Evolutionary conservation across 2,797 vertebrate species (phyloP).

Genomic region (Chelon auratus): DNA sequence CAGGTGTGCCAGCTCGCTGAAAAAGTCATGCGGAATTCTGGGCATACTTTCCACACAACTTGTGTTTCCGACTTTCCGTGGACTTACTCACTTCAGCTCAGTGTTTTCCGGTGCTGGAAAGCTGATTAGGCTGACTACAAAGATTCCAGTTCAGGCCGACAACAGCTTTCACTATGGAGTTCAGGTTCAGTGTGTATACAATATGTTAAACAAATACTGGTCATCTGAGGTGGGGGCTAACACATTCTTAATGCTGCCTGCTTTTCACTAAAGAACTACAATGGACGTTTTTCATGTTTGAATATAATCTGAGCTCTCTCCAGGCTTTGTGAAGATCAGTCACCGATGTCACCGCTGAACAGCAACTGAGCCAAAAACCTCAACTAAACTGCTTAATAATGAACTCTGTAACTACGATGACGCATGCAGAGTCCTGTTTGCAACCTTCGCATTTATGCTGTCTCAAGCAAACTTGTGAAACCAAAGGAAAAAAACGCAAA

Average conservation of each 20-base stretch:
- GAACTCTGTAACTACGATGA: conserved; percentile 51
- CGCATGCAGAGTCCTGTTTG: conserved; percentile 31
- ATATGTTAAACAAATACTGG: conserved; percentile 19
- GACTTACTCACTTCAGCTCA: conserved; percentile 18
- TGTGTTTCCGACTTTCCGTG: conserved; percentile 6
- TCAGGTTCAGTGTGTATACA: conserved; percentile 20
- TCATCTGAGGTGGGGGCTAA: conserved; percentile 36
- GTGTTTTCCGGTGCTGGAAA: conserved; percentile 40
- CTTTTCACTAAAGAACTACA: conserved; percentile 31
- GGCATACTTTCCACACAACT: conserved; percentile 50
- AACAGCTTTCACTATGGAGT: conserved; percentile 12
- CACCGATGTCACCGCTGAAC: conserved; percentile 56
- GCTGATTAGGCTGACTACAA: conserved; percentile 44
- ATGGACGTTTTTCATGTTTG: conserved; percentile 44
- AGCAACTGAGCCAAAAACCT: conserved; percentile 36
- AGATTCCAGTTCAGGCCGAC: conserved; percentile 17
- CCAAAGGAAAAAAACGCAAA: conserved; percentile 31
- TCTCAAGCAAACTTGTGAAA: conserved; percentile 25
- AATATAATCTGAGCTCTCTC: conserved; percentile 56
- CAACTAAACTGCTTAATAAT: conserved; percentile 67
- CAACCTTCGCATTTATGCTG: conserved; percentile 7
- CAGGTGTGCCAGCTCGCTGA: conserved; percentile 20
- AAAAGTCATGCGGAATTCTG: conserved; percentile 39
- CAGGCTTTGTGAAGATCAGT: conserved; percentile 44
- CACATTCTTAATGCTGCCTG: conserved; percentile 56